Evolutionary conservation across 2,888 invertebrate species (phyloP).

Genomic region (Phania funesta): DNA sequence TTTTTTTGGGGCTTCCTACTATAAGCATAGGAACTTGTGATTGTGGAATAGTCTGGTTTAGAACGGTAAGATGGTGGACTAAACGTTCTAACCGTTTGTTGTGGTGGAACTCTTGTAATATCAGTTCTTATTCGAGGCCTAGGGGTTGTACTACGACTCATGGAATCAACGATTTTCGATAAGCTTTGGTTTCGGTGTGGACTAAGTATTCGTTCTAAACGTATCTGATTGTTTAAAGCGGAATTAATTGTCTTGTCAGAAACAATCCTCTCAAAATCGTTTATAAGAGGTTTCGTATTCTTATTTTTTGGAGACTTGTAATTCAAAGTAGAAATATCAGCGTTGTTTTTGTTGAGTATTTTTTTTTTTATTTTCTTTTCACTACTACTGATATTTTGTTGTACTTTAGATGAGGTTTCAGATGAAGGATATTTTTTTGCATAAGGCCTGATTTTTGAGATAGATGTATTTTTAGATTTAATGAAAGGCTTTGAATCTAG

Average conservation of each 20-base stretch:
- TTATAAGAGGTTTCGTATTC: not conserved
- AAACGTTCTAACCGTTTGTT: conserved; percentile 70
- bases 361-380: not conserved
- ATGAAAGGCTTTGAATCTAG: not conserved
- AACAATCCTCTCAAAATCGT: conserved; percentile 38
- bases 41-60: conserved; percentile 64
- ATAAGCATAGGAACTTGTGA: conserved; percentile 65
- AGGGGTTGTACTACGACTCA: conserved; percentile 73
- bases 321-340: not conserved
- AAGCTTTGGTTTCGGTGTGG: conserved; percentile 70
- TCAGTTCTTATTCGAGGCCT: conserved; percentile 74
- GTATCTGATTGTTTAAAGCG: conserved; percentile 70
- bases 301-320: not conserved
- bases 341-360: not conserved
- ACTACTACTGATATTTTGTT: not conserved
- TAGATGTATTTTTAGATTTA: not conserved
- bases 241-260: conserved; percentile 68
- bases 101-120: conserved; percentile 74
- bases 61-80: conserved; percentile 70
- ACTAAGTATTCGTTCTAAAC: conserved; percentile 72
- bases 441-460: not conserved
- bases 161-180: conserved; percentile 46
- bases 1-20: conserved; percentile 57
- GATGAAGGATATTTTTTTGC: not conserved
- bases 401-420: not conserved